These are phyloP conservation scores for Catharus minimus DNA, from an alignment of 2,113 vertebrate species.

Conservation along the genomic window DNA sequence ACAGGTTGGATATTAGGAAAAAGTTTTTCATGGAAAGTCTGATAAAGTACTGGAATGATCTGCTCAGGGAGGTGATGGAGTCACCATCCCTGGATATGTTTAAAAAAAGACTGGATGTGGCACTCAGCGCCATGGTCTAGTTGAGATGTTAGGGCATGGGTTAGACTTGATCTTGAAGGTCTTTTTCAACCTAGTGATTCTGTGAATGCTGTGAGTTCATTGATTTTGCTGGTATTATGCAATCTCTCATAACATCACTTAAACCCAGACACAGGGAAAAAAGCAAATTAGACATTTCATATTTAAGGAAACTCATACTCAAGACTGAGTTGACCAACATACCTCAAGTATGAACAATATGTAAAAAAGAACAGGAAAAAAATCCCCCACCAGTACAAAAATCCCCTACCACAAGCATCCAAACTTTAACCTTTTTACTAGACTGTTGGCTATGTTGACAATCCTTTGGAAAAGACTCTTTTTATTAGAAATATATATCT, in stretches of 20 bases:
- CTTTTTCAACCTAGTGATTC: no score
- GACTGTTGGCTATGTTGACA: not conserved
- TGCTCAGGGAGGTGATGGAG: no score
- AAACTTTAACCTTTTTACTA: not conserved
- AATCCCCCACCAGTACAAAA: not conserved
- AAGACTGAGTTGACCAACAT: not conserved
- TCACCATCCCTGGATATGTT: no score
- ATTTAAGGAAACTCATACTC: not conserved
- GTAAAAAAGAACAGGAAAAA: not conserved
- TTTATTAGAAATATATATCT: not conserved
- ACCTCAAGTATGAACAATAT: not conserved
- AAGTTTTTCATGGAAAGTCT: no score
- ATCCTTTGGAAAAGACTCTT: not conserved
- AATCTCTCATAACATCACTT: not conserved
- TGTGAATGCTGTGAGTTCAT: no score
- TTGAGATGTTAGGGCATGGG: no score
- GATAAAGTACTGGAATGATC: no score
- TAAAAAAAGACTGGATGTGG: no score
- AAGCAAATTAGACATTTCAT: not conserved
- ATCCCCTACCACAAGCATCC: fast-evolving
- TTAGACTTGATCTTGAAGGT: no score
- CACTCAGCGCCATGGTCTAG: no score
- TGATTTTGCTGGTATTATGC: not conserved
- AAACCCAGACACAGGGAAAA: not conserved
- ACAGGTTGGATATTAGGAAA: no score